phyloP scores from a whole-genome alignment of 2,888 invertebrate species.

The Synergus japonicus region DNA sequence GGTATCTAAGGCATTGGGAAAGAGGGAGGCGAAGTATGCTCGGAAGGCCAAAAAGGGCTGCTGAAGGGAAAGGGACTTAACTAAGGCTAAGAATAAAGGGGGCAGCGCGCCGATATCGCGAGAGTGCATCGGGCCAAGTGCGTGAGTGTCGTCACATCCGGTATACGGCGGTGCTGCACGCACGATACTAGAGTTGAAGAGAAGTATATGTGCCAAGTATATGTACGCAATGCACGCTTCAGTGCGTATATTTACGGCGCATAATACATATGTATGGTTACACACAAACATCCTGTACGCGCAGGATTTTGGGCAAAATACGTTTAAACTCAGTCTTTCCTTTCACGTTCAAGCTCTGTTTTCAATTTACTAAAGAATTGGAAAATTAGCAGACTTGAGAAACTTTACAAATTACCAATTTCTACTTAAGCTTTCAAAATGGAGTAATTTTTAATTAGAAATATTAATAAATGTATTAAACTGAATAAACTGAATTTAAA shows the following conservation, averaged over 20 bases:
- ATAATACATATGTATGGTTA: conserved; percentile 26
- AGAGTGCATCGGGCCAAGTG: conserved; percentile 40
- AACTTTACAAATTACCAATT: background rate
- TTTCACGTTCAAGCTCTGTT: conserved; percentile 13
- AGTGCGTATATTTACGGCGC: conserved; percentile 35
- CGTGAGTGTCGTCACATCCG: conserved; percentile 38
- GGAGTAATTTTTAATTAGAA: too few species aligned
- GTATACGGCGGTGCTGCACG: conserved; percentile 6
- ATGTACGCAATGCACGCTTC: conserved; percentile 26
- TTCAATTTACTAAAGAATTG: background rate
- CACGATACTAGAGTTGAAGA: conserved; percentile 11
- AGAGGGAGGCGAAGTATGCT: background rate
- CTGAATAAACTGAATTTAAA: too few species aligned
- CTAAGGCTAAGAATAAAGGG: conserved; percentile 1
- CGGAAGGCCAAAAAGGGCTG: conserved; percentile 9
- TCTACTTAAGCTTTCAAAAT: too few species aligned
- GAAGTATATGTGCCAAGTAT: conserved; percentile 20
- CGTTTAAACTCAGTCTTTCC: background rate
- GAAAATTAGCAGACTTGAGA: background rate
- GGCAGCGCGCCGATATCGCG: conserved; percentile 38
- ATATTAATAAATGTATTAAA: too few species aligned
- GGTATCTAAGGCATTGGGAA: background rate
- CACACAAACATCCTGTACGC: conserved; percentile 33
- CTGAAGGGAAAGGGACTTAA: background rate
- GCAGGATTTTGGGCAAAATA: conserved; percentile 4